phyloP scores from a whole-genome alignment of 2,888 invertebrate species.

The Xylophagus ater region DNA sequence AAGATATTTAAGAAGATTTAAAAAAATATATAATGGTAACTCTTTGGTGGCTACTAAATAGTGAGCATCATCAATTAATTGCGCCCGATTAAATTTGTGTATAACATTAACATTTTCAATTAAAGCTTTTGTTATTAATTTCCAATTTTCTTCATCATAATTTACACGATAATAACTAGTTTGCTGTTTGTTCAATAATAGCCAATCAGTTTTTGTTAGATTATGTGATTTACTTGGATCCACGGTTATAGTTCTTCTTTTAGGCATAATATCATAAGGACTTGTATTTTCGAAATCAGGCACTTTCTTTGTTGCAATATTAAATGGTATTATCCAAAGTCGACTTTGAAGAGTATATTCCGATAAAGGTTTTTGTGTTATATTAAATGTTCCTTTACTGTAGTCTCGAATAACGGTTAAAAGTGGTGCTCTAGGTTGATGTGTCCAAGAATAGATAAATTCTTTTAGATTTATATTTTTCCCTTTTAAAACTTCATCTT shows the following conservation, averaged over 20 bases:
- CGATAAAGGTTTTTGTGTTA: constrained; percentile 40
- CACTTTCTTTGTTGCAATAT: constrained; percentile 14
- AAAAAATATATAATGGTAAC: background rate
- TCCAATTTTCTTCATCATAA: constrained; percentile 6
- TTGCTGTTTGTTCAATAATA: constrained; percentile 34
- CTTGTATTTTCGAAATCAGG: constrained; percentile 29
- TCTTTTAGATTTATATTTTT: constrained; percentile 40
- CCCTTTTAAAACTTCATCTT: constrained; percentile 16
- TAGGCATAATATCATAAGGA: constrained; percentile 25
- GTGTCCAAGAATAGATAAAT: constrained; percentile 51
- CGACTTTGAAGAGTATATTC: constrained; percentile 3
- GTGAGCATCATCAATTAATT: constrained; percentile 73
- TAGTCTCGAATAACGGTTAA: constrained; percentile 45
- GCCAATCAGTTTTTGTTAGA: constrained; percentile 25
- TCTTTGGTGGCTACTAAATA: background rate
- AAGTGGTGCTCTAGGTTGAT: constrained; percentile 49
- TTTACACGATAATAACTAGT: constrained; percentile 42
- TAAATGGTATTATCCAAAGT: constrained; percentile 32
- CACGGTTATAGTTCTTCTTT: constrained; percentile 10
- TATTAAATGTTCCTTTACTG: constrained; percentile 33
- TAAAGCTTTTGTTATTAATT: constrained; percentile 41
- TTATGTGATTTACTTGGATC: constrained; percentile 9
- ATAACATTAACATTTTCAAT: constrained; percentile 52
- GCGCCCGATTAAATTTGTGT: constrained; percentile 67
- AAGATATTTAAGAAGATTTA: constrained; percentile 29